Base-by-base conservation (phyloP, 2,797 vertebrate species). In the Knipowitschia caucasica region DNA sequence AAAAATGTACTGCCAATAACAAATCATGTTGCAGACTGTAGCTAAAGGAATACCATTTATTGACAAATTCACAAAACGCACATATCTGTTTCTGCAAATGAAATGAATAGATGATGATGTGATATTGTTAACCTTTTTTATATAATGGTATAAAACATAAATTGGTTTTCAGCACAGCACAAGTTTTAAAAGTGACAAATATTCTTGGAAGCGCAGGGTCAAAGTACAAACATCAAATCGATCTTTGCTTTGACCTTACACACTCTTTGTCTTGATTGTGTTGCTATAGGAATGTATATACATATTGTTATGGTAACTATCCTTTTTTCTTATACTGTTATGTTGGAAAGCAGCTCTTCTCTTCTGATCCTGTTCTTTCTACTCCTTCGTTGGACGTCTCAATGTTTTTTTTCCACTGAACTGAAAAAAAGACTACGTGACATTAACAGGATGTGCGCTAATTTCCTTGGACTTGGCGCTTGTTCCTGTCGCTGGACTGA, bases 381-480 rank as follows among this genome's bases (percentile, higher is more conserved):
- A 25, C 53, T 47, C 45, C 17, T 74, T 75, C 73, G 69, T 80
- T 36, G 35, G 17, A 21, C 17, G 10, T 12, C 4, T 11, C 18
- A 11, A 17, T 56, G 62, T 65, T 62, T 56, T 65, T 62, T 56
- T 49, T 49, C 46, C 46, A 33, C 30, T 20, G 30, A 14, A 33
- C 29, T 49, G 20, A 49, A 49, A 23, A 23, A 33, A 50, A 2
- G 24, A 47, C 26, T 54, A 2, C 10, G 12, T 72, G 61, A 71
- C 60, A 67, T 75, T 53, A 81, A 75, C 74, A 78, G 82, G 84
- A 86, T 67, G 58, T 85, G 69, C 20, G 46, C 59, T 84, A 66
- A 82, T 63, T 80, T 85, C 79, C 77, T 59, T 24, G 49, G 65
- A 70, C 64, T 50, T n/a, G 69, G 51, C 21, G 59, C 62, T 57